Evolutionary conservation across 2,113 vertebrate species (phyloP), one percentile per base, ranked within the genome.

Genomic region (Cebidichthys violaceus): DNA sequence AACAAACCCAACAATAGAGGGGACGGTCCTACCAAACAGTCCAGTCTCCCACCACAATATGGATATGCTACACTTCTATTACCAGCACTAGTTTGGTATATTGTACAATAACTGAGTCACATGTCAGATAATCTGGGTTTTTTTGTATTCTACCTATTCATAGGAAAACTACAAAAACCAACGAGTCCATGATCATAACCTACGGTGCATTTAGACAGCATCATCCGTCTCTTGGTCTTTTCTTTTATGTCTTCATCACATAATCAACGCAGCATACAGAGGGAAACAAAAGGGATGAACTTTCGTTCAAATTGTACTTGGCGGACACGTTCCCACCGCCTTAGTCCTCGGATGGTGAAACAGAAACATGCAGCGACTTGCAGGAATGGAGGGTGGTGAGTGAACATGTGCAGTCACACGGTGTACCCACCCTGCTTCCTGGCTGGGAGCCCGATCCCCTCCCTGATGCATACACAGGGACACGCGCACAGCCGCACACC

Each of bases 371-470:
- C 86, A 87, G 29, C 77, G 86, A 86, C 90, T 81, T 79, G 92
- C 86, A 88, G 73, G 76, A 65, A 69, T 61, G 54, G 76, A 88
- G 77, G 73, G 73, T 47, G 69, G 64, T 43, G 73, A 78, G 70
- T 33, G 79, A 85, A 82, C 88, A 85, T 84, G 79, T 88, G 74
- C 76, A 87, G 85, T 83, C 69, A 88, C 88, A 88, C 67, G 57
- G 79, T 88, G 85, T 85, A 82, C 90, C 86, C 88, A 84, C 85
- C 89, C 88, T 62, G 79, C 60, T 75, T 82, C 62, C 86, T 92
- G 90, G 88, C 85, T 64, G 27, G 8, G 1, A 73, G 88, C 92
- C 75, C 75, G 83, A 6, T 78, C 70, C 83, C 79, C 75, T 87
- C 86, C 69, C 77, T 45, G 72, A 70, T 76, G 70, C 80, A 79